A percentile compares a stretch with the other conserved stretches of the same genome.
Conservation (phyloP, 2,888 invertebrate species). For the Chromoteleia sp. region DNA sequence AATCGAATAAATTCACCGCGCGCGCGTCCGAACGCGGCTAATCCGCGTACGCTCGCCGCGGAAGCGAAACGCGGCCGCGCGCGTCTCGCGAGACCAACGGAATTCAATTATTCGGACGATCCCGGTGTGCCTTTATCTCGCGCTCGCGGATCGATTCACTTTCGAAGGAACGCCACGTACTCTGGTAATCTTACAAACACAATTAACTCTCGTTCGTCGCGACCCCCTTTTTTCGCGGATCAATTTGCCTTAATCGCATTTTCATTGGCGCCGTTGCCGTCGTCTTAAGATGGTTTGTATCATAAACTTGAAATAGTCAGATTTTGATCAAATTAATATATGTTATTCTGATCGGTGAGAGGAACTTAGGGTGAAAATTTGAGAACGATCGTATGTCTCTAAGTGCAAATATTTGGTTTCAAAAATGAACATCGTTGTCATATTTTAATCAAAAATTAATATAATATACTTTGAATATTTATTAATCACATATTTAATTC, state of each 20-base stretch:
- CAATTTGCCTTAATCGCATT: conserved; percentile 26
- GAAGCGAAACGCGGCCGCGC: conserved; percentile 12
- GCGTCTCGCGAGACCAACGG: conserved; percentile 26
- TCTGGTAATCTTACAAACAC: conserved; percentile 55
- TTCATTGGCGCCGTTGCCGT: too few relatives aligned
- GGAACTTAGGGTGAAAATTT: too few relatives aligned
- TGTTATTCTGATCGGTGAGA: too few relatives aligned
- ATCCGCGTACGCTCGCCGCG: conserved; percentile 8
- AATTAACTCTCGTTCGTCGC: conserved; percentile 45
- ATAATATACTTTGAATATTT: too few relatives aligned
- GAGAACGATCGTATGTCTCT: too few relatives aligned
- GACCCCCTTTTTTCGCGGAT: conserved; percentile 13
- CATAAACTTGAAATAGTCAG: too few relatives aligned
- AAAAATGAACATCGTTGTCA: too few relatives aligned
- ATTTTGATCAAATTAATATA: too few relatives aligned
- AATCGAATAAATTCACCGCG: conserved; percentile 54
- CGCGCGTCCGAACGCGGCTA: conserved; percentile 40
- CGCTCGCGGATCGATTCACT: conserved; percentile 49
- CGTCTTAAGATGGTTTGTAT: too few relatives aligned
- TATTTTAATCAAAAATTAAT: too few relatives aligned
- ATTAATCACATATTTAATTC: too few relatives aligned
- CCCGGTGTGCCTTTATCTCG: conserved; percentile 30
- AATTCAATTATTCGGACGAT: conserved; percentile 45
- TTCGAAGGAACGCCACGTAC: conserved; percentile 48
- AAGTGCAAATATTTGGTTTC: too few relatives aligned